These are phyloP conservation scores for Acomys russatus DNA, from an alignment of 2,797 vertebrate genomes.

Conservation along the genomic window DNA sequence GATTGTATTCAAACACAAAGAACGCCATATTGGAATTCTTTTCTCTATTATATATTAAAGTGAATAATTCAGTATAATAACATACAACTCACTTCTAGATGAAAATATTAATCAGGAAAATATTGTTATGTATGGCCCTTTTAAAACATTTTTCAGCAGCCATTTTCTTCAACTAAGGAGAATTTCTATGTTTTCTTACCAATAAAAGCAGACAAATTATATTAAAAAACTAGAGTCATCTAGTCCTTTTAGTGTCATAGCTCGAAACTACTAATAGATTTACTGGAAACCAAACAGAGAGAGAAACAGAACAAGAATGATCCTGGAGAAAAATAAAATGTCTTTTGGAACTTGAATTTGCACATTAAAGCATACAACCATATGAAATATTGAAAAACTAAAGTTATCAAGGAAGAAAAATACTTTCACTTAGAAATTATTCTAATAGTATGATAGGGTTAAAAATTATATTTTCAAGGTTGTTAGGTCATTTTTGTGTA, in stretches of 20 bases:
- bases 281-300: constrained; percentile 63
- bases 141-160: background rate
- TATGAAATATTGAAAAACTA: constrained; percentile 77
- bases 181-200: constrained; percentile 10
- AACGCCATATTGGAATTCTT: background rate
- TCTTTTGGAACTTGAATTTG: constrained; percentile 77
- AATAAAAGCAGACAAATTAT: constrained; percentile 43
- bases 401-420: constrained; percentile 74
- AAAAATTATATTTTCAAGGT: constrained; percentile 70
- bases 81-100: background rate
- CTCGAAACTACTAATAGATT: constrained; percentile 48
- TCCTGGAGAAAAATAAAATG: constrained; percentile 69
- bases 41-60: constrained; percentile 21
- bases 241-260: background rate
- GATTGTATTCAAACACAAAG: constrained; percentile 17
- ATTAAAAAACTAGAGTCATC: constrained; percentile 6
- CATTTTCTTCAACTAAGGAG: constrained; percentile 43
- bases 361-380: constrained; percentile 68
- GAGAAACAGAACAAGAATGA: constrained; percentile 52
- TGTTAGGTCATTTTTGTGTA: constrained; percentile 70
- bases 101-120: constrained; percentile 3
- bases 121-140: background rate
- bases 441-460: background rate
- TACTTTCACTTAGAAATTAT: constrained; percentile 69
- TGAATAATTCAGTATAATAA: background rate